Evolutionary conservation across 2,888 invertebrate genomes (phyloP).

Genomic region (Chydorus sphaericus): DNA sequence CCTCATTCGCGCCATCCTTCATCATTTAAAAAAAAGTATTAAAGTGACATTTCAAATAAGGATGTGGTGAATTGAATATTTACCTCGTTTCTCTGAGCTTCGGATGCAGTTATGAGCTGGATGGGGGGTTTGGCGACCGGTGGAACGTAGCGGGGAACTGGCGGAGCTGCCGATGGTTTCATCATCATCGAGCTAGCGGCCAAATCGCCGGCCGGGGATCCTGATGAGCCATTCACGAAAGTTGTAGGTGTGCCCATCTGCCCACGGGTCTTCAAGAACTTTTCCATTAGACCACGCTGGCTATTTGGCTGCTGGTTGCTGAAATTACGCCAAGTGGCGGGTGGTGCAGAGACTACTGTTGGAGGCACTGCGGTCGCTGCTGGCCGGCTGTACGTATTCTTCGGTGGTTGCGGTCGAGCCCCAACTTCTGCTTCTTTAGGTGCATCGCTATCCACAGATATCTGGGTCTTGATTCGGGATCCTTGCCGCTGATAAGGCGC

Average conservation of each 20-base stretch:
- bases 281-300: conserved; percentile 69
- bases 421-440: no score
- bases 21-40: background rate
- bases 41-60: background rate
- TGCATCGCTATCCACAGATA: no score
- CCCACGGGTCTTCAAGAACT: conserved; percentile 65
- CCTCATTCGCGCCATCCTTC: background rate
- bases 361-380: background rate
- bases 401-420: no score
- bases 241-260: conserved; percentile 34
- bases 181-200: conserved; percentile 3
- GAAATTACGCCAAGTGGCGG: conserved; percentile 12
- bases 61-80: no score
- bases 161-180: background rate
- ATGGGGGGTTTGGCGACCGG: background rate
- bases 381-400: no score
- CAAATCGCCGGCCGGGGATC: conserved; percentile 11
- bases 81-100: background rate
- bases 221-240: conserved; percentile 14
- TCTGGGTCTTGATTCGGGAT: background rate
- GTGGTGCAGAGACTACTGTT: background rate
- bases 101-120: background rate
- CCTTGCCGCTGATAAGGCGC: no score
- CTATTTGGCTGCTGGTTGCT: conserved; percentile 22
- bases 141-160: conserved; percentile 1